These are phyloP conservation scores for Ptychochromis oligacanthus DNA, from an alignment of 2,113 vertebrate genomes.

Conservation along the genomic window DNA sequence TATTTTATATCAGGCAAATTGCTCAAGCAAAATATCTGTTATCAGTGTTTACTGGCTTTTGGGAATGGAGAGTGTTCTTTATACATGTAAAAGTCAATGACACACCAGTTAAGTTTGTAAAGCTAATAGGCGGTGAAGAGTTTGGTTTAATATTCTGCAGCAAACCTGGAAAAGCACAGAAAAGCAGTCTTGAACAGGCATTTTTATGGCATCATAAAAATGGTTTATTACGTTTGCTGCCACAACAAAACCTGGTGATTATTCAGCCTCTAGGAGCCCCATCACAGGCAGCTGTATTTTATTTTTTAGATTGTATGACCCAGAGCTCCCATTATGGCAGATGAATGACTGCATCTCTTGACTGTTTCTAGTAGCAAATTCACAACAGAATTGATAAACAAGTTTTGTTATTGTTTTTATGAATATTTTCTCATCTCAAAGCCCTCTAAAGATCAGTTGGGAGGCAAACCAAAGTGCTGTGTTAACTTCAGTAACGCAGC, in stretches of 20 bases:
- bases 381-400: slow-evolving; percentile 33
- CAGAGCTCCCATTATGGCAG: slow-evolving; percentile 61
- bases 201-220: slow-evolving; percentile 57
- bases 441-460: slow-evolving; percentile 31
- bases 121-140: slow-evolving; percentile 31
- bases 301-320: slow-evolving; percentile 55
- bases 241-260: slow-evolving; percentile 67
- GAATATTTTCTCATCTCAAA: slow-evolving; percentile 42
- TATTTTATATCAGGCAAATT: slow-evolving; percentile 4
- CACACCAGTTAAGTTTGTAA: slow-evolving; percentile 35
- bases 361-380: slow-evolving; percentile 38
- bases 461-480: slow-evolving; percentile 9
- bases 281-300: slow-evolving; percentile 57
- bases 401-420: slow-evolving; percentile 44
- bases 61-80: slow-evolving; percentile 14
- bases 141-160: slow-evolving; percentile 39
- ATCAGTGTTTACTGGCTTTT: slow-evolving; percentile 22
- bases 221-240: slow-evolving; percentile 64
- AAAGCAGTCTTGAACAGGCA: slow-evolving; percentile 48
- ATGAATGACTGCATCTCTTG: slow-evolving; percentile 57
- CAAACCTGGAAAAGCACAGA: slow-evolving; percentile 35
- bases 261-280: slow-evolving; percentile 61
- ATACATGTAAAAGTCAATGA: slow-evolving; percentile 40
- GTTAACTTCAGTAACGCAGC: slow-evolving; percentile 12
- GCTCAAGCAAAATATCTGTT: slow-evolving; percentile 16